Base-by-base conservation (phyloP, 2,888 invertebrate species). In the Apamea monoglypha region DNA sequence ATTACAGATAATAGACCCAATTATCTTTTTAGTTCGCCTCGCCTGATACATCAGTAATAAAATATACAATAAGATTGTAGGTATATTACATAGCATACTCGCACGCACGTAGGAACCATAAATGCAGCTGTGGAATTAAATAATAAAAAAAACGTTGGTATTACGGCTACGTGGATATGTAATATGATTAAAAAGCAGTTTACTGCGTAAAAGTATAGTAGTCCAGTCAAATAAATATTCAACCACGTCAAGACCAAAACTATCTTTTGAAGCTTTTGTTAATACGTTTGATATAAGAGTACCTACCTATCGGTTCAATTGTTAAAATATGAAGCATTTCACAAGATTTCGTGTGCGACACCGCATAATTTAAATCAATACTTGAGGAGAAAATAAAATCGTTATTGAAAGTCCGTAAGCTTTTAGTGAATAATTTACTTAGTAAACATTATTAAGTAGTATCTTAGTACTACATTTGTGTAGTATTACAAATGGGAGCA, bases 71-170 rank as follows among this genome's bases (percentile, higher is more conserved):
- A 69, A 5, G 8, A n/a, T 61, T n/a, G n/a, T 36, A 21, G 3
- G 8, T 74, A 71, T 47, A 25, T 12, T 66, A 50, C 5, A 50
- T 10, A 50, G 21, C 16, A 40, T 18, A 53, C 25, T 18, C 5
- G 40, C 44, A 32, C 44, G 25, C 32, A 75, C 56, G 16, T 71
- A 59, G 5, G 10, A 25, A 56, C 18, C n/a, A n/a, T 44, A 18
- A 59, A n/a, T 61, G 32, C 32, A 76, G 76, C 59, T 61, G 32
- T 36, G 36, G 56, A 72, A 74, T 75, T 36, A 61, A 76, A 76
- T 75, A 44, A 68, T 29, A 50, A 50, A 29, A 7, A 21, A 50
- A 50, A 21, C 50, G 2, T n/a, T 14, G 4, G 21, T 25, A 25
- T 74, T 16, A 75, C 5, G 44, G 14, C 18, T 8, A 56, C 7